Conservation (phyloP, 53 echinoderm and acorn worm species). For the Antedon mediterranea region DNA sequence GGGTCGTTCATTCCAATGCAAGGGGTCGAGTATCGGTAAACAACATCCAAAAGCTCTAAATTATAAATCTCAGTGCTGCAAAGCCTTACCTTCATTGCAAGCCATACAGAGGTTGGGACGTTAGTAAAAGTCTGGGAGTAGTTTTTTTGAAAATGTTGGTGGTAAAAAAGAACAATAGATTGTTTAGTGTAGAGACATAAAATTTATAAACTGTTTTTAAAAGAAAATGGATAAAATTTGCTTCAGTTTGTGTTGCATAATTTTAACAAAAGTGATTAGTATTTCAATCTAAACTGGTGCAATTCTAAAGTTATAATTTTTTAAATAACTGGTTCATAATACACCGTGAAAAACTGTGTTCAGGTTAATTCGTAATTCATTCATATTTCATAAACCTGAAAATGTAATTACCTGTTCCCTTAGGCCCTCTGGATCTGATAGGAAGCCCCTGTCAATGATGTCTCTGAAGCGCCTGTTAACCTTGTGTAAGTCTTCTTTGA, state of each 20-base stretch:
- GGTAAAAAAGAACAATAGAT: background rate
- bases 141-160: background rate
- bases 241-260: too few relatives aligned
- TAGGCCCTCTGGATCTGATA: conserved; percentile 75
- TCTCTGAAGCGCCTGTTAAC: conserved; percentile 68
- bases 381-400: too few relatives aligned
- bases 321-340: conserved; percentile 9
- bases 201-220: too few relatives aligned
- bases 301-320: background rate
- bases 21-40: background rate
- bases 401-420: conserved; percentile 59
- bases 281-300: background rate
- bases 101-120: background rate
- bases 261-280: too few relatives aligned
- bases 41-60: background rate
- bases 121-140: background rate
- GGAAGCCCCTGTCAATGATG: conserved; percentile 86
- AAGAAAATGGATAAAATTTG: too few relatives aligned
- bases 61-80: background rate
- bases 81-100: background rate
- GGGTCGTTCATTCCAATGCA: background rate
- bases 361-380: too few relatives aligned
- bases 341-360: too few relatives aligned
- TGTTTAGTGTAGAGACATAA: background rate
- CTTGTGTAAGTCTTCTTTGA: conserved; percentile 68